These are phyloP conservation scores for Holotrichia oblita DNA, from an alignment of 1,140 invertebrate genomes.

Conservation along the genomic window DNA sequence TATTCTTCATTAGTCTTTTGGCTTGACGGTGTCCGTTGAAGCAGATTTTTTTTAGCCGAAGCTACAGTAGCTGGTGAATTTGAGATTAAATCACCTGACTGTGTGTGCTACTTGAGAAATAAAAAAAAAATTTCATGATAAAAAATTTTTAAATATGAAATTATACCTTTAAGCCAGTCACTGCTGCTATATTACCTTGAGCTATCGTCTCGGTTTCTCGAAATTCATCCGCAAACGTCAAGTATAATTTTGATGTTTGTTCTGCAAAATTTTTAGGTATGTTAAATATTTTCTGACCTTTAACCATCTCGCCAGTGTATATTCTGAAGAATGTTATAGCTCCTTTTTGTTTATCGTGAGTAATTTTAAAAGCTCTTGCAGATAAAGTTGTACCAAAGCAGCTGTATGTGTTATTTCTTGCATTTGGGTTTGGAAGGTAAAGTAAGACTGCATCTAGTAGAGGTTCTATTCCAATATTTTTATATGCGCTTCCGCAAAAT, in stretches of 20 bases:
- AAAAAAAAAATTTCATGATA: conserved; percentile 51
- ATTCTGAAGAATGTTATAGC: conserved; percentile 88
- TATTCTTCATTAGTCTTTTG: conserved; percentile 42
- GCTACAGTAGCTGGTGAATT: conserved; percentile 65
- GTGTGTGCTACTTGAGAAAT: conserved; percentile 64
- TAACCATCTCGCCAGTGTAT: conserved; percentile 83
- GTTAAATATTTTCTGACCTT: conserved; percentile 82
- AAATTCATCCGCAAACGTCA: conserved; percentile 83
- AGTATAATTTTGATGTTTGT: conserved; percentile 79
- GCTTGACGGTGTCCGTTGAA: conserved; percentile 46
- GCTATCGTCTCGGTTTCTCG: conserved; percentile 75
- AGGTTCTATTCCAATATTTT: conserved; percentile 92
- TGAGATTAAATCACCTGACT: conserved; percentile 89
- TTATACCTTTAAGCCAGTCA: conserved; percentile 82
- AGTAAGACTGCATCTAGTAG: conserved; percentile 85
- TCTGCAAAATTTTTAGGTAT: conserved; percentile 71
- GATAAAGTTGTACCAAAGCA: conserved; percentile 73
- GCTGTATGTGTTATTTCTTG: conserved; percentile 69
- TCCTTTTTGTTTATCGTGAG: conserved; percentile 89
- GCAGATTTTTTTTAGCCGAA: conserved; percentile 67
- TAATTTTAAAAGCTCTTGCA: conserved; percentile 90
- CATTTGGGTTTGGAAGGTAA: conserved; percentile 84
- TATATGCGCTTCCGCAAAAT: conserved; percentile 92
- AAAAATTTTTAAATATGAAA: conserved; percentile 47
- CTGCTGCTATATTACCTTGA: conserved; percentile 90